Base-by-base conservation (phyloP, 2,888 invertebrate species). In the Monochamus alternatus region DNA sequence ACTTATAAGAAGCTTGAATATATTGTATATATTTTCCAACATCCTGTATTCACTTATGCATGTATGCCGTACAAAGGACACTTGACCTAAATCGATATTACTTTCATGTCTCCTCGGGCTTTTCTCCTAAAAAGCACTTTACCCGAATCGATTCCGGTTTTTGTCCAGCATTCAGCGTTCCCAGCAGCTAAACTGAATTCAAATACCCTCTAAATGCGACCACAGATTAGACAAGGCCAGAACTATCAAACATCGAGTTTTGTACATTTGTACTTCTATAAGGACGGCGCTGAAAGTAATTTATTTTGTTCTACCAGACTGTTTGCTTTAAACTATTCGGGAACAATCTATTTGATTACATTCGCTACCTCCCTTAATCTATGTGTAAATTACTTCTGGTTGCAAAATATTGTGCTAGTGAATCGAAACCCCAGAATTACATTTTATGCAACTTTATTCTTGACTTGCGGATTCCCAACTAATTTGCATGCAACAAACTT, bases 21-120 rank as follows among this genome's bases (percentile, higher is more conserved):
- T 43, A 64, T 64, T 64, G 43, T n/a, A n/a, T 64, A 14, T 64
- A 43, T 64, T 43, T 38, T 12, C 32, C 43, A 47, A 9, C 12
- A 10, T 12, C 47, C 9, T 47, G 12, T 47, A 47, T 47, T 47
- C 9, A 47, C 12, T 47, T 47, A 47, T 47, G 12, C 12, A 47
- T 47, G 47, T 47, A 47, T 47, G 12, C 47, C 12, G 47, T 47
- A 47, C 47, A 47, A 47, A 47, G 12, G 47, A 47, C 12, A 47
- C 47, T 47, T 47, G 47, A 47, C 47, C 47, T 12, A 47, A 47
- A 47, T 47, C 47, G 47, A 47, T 12, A 12, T 12, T 12, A 47
- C 47, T 47, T 47, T 47, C 47, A 12, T 47, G 47, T 47, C 47
- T 47, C 12, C 47, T 47, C 47, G 47, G 47, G 47, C 47, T 47